Evolutionary conservation across 1,140 invertebrate species (phyloP).

Genomic region (Diachasma alloeum): DNA sequence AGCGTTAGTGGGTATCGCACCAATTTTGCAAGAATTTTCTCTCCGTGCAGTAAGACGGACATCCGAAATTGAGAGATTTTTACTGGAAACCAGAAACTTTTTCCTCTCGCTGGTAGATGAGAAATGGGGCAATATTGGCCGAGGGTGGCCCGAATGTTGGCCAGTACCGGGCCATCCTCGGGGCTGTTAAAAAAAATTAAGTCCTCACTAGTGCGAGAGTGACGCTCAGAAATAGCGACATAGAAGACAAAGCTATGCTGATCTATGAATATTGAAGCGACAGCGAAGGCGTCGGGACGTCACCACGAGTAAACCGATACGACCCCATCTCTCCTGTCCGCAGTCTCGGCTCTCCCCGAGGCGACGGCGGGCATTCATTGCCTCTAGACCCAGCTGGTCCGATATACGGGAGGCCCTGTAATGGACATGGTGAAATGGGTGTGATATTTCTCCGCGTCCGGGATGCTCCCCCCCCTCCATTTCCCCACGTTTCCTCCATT

Average conservation of each 20-base stretch:
- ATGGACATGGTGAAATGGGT: conserved; percentile 1
- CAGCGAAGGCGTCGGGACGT: not conserved
- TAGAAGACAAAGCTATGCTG: not conserved
- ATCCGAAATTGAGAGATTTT: too few relatives aligned
- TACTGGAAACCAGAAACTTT: too few relatives aligned
- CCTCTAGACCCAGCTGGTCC: not conserved
- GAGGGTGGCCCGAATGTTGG: too few relatives aligned
- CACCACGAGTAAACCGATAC: conserved; percentile 9
- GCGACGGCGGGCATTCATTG: not conserved
- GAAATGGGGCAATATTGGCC: too few relatives aligned
- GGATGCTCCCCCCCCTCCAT: not conserved
- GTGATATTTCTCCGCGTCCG: conserved; percentile 2
- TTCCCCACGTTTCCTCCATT: not conserved
- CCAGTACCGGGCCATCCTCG: too few relatives aligned
- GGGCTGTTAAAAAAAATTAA: too few relatives aligned
- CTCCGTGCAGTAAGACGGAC: too few relatives aligned
- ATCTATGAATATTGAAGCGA: conserved; percentile 14
- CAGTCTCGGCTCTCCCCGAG: not conserved
- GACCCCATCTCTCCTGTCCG: not conserved
- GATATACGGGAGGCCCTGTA: not conserved
- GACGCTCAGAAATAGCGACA: too few relatives aligned
- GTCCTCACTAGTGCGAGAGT: too few relatives aligned
- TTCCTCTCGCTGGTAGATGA: too few relatives aligned
- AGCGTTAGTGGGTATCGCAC: too few relatives aligned
- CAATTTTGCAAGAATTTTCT: too few relatives aligned